These are phyloP conservation scores for Dunckerocampus dactyliophorus DNA, from an alignment of 2,113 vertebrate genomes.

Conservation along the genomic window DNA sequence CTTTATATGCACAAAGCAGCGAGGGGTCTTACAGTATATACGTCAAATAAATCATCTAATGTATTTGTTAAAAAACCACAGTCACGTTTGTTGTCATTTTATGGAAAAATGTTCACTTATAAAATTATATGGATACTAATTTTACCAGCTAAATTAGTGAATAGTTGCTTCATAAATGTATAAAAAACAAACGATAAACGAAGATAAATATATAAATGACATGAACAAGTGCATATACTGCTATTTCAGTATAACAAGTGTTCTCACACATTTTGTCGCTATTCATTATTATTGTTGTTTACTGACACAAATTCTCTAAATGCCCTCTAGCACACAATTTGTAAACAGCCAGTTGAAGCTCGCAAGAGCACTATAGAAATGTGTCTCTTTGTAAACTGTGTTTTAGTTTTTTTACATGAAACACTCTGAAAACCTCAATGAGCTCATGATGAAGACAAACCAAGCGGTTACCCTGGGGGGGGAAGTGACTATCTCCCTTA, in stretches of 20 bases:
- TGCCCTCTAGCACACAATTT: constrained; percentile 1
- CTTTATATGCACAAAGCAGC: not conserved
- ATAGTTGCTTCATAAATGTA: not conserved
- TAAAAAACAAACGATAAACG: not conserved
- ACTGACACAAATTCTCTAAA: constrained; percentile 1
- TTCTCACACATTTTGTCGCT: not conserved
- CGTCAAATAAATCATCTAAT: not conserved
- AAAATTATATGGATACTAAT: not conserved
- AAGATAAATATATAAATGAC: not conserved
- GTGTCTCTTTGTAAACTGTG: constrained; percentile 21
- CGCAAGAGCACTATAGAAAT: constrained; percentile 14
- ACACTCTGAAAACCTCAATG: constrained; percentile 31
- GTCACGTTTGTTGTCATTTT: not conserved
- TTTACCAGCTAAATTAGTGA: not conserved
- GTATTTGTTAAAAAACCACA: not conserved
- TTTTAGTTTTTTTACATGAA: constrained; percentile 19
- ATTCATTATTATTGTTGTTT: constrained; percentile 10
- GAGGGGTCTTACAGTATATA: not conserved
- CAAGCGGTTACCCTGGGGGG: constrained; percentile 18
- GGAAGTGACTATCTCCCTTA: not conserved
- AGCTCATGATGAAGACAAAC: constrained; percentile 22
- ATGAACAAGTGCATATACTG: not conserved
- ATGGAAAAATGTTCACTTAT: not conserved
- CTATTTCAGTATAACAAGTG: not conserved
- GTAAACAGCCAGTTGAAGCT: constrained; percentile 15